phyloP scores from a whole-genome alignment of 2,888 invertebrate species.

The Microctonus brassicae region DNA sequence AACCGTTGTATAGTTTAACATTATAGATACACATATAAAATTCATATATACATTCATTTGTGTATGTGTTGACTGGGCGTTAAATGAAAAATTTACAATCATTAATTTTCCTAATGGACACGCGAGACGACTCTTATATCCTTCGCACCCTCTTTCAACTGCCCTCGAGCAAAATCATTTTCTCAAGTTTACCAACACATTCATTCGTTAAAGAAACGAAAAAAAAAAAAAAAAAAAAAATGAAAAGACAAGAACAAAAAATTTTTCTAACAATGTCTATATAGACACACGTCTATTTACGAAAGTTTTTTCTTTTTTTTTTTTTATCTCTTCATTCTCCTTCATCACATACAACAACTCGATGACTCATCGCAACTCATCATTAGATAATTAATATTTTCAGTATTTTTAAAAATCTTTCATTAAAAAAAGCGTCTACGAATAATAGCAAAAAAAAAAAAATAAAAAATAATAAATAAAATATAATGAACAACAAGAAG shows the following conservation, averaged over 20 bases:
- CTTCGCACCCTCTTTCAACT: conserved; percentile 47
- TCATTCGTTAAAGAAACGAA: not conserved
- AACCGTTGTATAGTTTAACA: too few relatives aligned
- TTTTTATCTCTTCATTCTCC: too few relatives aligned
- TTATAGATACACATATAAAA: too few relatives aligned
- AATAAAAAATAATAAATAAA: conserved; percentile 8
- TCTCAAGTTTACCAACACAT: not conserved
- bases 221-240: not conserved
- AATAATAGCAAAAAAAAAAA: conserved; percentile 12
- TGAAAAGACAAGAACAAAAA: not conserved
- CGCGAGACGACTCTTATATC: conserved; percentile 48
- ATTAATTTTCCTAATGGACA: conserved; percentile 62
- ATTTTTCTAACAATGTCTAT: not conserved
- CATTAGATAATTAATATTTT: conserved; percentile 17
- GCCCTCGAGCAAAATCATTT: conserved; percentile 11
- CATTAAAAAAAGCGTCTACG: not conserved
- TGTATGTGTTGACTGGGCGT: conserved; percentile 17
- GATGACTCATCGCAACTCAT: not conserved
- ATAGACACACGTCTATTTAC: not conserved
- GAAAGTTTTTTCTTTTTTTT: not conserved
- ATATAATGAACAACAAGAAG: conserved; percentile 11
- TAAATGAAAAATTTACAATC: conserved; percentile 54
- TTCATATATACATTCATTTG: conserved; percentile 36
- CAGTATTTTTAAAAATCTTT: not conserved
- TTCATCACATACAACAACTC: not conserved